Evolutionary conservation across 2,797 vertebrate genomes (phyloP), one percentile per base, ranked within the genome.

Genomic region (Anas georgica): DNA sequence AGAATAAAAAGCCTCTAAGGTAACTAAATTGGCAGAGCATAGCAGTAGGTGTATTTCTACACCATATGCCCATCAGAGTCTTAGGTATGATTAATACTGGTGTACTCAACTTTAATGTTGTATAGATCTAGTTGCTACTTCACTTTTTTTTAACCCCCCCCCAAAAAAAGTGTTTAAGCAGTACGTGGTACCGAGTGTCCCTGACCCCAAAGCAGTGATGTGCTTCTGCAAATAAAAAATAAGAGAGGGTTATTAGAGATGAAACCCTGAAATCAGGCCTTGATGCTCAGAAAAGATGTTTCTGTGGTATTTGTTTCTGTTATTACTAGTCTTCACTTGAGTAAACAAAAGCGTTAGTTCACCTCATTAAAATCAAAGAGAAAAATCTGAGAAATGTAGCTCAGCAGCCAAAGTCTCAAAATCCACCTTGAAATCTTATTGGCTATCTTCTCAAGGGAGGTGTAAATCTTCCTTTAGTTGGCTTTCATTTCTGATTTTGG

Each of bases 341-440:
- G 54, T 76, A 93, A 95, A 87, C 75, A 95, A 83, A 91, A 91
- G 41, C 33, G 80, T 95, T 89, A 85, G 41, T 77, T 94, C 94
- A 92, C 78, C 82, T 95, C 94, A 95, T 96, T 95, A 96, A 96
- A 95, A 95, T 94, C 88, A 95, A 95, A 94, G 83, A 91, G 64
- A 96, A 96, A 91, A 91, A 96, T 96, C 72, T 87, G 33, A 96
- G 92, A 91, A 94, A 97, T 91, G 91, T 72, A 74, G 64, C 28
- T 82, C 83, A 58, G 75, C 77, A 58, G 90, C 95, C 95, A 96
- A 96, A 93, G 75, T 77, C 90, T 95, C 86, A 84, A 90, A 91
- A 94, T 93, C 88, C 83, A 95, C 94, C 95, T 96, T 94, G 95
- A 95, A 94, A 95, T 92, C 92, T 93, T 90, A 84, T 48, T 95